These are phyloP conservation scores for Varanus komodoensis DNA, from an alignment of 2,113 vertebrate genomes.

Conservation along the genomic window DNA sequence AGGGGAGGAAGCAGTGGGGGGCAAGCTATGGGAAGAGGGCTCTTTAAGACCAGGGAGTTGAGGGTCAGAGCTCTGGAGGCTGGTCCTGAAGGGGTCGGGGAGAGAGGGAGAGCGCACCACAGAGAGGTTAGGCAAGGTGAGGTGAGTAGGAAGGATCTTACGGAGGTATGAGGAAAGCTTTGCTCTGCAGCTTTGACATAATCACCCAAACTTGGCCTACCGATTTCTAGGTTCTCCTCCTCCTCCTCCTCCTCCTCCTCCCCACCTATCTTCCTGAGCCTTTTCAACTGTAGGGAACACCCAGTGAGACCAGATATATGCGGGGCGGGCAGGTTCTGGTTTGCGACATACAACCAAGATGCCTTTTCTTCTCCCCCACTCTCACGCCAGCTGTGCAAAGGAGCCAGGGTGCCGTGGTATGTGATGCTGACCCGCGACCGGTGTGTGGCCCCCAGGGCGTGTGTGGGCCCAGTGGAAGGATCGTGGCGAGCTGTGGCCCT, in stretches of 20 bases:
- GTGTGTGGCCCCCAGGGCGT: not conserved
- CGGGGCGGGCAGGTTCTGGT: too few relatives aligned
- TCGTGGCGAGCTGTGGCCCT: not conserved
- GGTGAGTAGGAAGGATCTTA: not conserved
- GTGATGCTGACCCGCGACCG: not conserved
- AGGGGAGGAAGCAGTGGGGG: not conserved
- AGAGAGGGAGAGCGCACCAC: not conserved
- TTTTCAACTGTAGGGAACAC: not conserved
- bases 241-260: too few relatives aligned
- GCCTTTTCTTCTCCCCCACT: not conserved
- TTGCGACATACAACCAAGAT: not conserved
- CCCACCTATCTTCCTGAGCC: not conserved
- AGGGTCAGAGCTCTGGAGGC: not conserved
- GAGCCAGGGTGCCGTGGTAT: not conserved
- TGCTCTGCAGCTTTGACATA: not conserved
- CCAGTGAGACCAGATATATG: too few relatives aligned
- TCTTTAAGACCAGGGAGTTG: not conserved
- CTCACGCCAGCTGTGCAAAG: conserved; percentile 1
- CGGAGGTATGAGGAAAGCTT: not conserved
- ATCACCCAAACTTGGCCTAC: not conserved
- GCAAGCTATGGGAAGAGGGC: not conserved
- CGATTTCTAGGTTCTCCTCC: not conserved
- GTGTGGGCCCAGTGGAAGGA: not conserved
- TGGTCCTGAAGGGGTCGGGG: not conserved
- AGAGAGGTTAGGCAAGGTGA: not conserved